Conservation (phyloP, 1,140 invertebrate species). For the Eciton burchellii region DNA sequence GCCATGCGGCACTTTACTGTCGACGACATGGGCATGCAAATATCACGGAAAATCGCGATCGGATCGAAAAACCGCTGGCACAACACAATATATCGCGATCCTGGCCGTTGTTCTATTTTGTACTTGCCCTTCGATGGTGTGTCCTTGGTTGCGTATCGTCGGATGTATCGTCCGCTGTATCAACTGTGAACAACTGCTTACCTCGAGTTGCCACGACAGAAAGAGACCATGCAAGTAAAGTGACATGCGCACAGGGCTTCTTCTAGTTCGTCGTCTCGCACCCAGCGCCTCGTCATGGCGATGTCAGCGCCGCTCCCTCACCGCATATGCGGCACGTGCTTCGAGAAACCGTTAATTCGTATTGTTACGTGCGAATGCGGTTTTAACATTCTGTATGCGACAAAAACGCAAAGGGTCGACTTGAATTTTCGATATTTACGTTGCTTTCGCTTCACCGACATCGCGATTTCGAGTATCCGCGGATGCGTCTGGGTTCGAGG, state of each 20-base stretch:
- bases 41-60: not conserved
- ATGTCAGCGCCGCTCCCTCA: constrained; percentile 41
- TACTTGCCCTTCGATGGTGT: constrained; percentile 80
- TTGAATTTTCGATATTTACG: not conserved
- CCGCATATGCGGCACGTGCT: not conserved
- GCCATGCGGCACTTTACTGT: constrained; percentile 70
- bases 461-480: not conserved
- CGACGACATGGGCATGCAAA: not conserved
- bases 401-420: too few species aligned
- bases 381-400: too few species aligned
- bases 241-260: constrained; percentile 83
- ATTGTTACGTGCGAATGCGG: not conserved
- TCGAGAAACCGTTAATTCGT: not conserved
- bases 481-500: constrained; percentile 75
- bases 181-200: constrained; percentile 84
- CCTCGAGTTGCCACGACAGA: constrained; percentile 87
- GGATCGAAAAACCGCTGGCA: constrained; percentile 74
- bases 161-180: constrained; percentile 75
- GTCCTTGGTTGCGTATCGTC: constrained; percentile 69
- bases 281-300: constrained; percentile 69
- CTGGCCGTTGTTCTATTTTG: constrained; percentile 72
- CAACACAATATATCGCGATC: constrained; percentile 72
- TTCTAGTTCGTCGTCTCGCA: constrained; percentile 66
- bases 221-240: constrained; percentile 84
- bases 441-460: not conserved